Base-by-base conservation (phyloP, 1,140 invertebrate species). In the Paraescarpia echinospica region DNA sequence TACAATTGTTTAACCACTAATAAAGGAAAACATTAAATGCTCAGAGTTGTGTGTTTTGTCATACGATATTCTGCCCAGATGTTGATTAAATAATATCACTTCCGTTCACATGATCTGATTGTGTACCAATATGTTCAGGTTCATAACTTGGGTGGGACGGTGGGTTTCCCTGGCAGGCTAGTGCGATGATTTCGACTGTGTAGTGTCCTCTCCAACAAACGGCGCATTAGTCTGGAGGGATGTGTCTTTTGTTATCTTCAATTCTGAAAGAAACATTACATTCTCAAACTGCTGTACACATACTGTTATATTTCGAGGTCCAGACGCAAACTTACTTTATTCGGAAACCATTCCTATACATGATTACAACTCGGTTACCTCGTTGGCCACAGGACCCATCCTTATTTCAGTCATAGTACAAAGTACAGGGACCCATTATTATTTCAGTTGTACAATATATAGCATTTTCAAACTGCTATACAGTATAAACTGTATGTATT, bases 221-320 rank as follows among this genome's bases (percentile, higher is more conserved):
- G 89, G 33, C 90, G 89, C 48, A 33, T 89, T 89, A 34, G 34
- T 92, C 88, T 90, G 92, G 34, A 89, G 89, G 90, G 89, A n/a
- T 89, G 8, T 34, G 8, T 89, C 35, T 35, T 33, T 31, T 34
- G 18, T 91, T 35, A 91, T 91, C 35, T 35, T 51, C 34, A 91
- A 35, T 41, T 35, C 35, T 35, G 48, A 91, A 34, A 41, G 33
- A 8, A 51, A 31, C 31, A 27, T 51, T 41, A 34, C n/a, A 33
- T 91, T 51, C 14, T 41, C 31, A 31, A 91, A 41, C n/a, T 34
- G 27, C 27, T 41, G n/a, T n/a, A n/a, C n/a, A n/a, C n/a, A n/a
- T n/a, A n/a, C n/a, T n/a, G n/a, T n/a, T n/a, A n/a, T n/a, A n/a
- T n/a, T n/a, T n/a, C n/a, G n/a, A n/a, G n/a, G n/a, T n/a, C n/a